Conservation (phyloP, 2,888 invertebrate species). For the Heteromurus nitidus region DNA sequence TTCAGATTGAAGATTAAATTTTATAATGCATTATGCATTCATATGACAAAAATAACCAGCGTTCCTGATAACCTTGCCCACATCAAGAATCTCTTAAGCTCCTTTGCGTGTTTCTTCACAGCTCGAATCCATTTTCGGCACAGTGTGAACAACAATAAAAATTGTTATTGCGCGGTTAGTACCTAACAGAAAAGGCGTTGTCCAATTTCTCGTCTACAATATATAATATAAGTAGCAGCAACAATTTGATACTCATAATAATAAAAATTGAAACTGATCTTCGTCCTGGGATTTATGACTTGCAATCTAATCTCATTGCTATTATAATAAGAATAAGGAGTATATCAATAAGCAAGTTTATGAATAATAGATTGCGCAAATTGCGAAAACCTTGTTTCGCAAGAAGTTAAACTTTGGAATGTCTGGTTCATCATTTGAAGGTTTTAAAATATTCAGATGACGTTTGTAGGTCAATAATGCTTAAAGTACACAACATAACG, state of each 20-base stretch:
- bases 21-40: slow-evolving; percentile 1
- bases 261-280: background rate
- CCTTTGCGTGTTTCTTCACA: background rate
- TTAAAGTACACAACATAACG: too few relatives aligned
- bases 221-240: too few relatives aligned
- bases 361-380: too few relatives aligned
- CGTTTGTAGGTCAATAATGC: too few relatives aligned
- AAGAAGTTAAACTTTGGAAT: too few relatives aligned
- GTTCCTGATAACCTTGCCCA: background rate
- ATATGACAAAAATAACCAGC: background rate
- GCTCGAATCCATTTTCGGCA: background rate
- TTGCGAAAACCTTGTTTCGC: background rate
- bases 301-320: background rate
- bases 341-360: background rate
- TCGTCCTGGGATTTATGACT: background rate
- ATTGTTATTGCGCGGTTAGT: background rate
- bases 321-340: background rate
- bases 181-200: slow-evolving; percentile 34
- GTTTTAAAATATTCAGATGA: too few relatives aligned
- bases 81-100: background rate
- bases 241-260: background rate
- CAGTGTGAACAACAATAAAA: background rate
- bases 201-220: background rate
- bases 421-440: too few relatives aligned
- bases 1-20: background rate